Evolutionary conservation across 1,140 invertebrate genomes (phyloP).

Genomic region (Eufriesea mexicana): DNA sequence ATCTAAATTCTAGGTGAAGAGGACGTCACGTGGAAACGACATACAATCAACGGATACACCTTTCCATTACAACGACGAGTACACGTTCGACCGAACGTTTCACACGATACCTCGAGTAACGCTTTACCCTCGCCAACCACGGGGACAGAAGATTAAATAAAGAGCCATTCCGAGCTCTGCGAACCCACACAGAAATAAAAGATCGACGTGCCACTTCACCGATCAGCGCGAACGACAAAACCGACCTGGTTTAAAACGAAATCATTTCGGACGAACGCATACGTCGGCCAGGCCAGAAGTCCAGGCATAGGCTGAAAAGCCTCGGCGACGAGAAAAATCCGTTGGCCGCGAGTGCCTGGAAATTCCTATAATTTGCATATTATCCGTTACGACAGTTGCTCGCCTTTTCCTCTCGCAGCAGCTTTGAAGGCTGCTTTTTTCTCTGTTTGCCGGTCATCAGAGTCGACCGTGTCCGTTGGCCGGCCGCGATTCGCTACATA

Average conservation of each 20-base stretch:
- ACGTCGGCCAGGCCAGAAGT: background rate
- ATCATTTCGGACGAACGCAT: background rate
- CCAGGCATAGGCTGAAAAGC: background rate
- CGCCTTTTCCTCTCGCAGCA: slow-evolving; percentile 53
- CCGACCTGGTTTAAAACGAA: background rate
- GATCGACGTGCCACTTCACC: background rate
- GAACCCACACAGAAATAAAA: background rate
- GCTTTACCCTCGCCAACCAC: no score
- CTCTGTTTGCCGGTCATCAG: slow-evolving; percentile 62
- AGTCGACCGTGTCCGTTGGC: slow-evolving; percentile 61
- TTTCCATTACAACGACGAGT: no score
- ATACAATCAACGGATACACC: no score
- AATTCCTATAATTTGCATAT: slow-evolving; percentile 70
- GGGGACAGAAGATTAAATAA: no score
- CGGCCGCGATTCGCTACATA: slow-evolving; percentile 69
- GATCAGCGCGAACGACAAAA: background rate
- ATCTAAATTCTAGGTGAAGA: no score
- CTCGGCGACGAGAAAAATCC: slow-evolving; percentile 40
- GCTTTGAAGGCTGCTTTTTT: slow-evolving; percentile 49
- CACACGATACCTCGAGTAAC: no score
- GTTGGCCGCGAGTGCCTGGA: slow-evolving; percentile 52
- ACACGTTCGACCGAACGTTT: no score
- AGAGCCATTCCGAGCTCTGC: no score
- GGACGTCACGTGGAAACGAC: no score
- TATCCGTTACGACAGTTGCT: slow-evolving; percentile 70